Conservation (phyloP, 2,113 vertebrate species). For the Hiodon alosoides region DNA sequence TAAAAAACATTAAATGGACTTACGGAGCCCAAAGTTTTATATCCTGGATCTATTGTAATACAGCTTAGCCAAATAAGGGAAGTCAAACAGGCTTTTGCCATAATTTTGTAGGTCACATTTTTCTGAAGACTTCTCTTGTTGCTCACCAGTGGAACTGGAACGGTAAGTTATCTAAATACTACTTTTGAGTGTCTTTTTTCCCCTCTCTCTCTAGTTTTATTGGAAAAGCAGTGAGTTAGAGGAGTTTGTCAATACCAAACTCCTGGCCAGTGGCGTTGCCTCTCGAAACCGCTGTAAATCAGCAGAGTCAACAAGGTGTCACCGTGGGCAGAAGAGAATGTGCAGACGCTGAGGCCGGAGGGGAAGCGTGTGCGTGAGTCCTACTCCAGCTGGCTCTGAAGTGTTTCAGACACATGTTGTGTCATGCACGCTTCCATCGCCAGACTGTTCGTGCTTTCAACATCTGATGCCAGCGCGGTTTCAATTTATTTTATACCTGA, state of each 20-base stretch:
- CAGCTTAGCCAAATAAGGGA: neutral
- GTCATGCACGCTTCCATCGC: neutral
- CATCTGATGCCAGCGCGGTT: too few relatives aligned
- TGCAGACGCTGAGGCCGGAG: neutral
- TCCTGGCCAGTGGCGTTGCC: too few relatives aligned
- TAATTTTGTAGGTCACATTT: neutral
- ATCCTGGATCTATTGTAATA: neutral
- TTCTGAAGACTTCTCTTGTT: neutral
- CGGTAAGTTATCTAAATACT: neutral
- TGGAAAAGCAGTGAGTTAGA: too few relatives aligned
- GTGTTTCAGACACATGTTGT: neutral
- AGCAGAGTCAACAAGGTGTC: neutral
- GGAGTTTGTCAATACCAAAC: too few relatives aligned
- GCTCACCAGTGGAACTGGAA: neutral
- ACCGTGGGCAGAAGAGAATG: neutral
- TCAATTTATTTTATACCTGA: too few relatives aligned
- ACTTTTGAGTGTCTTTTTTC: neutral
- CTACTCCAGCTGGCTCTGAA: neutral
- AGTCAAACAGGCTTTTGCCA: neutral
- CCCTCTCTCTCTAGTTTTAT: too few relatives aligned
- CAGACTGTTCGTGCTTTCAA: too few relatives aligned
- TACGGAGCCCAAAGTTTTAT: neutral
- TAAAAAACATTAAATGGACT: constrained; percentile 6
- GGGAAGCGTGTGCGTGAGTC: neutral
- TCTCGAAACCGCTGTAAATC: neutral